These are phyloP conservation scores for Leucoraja ocellata DNA, from an alignment of 2,797 vertebrate genomes.

Conservation along the genomic window DNA sequence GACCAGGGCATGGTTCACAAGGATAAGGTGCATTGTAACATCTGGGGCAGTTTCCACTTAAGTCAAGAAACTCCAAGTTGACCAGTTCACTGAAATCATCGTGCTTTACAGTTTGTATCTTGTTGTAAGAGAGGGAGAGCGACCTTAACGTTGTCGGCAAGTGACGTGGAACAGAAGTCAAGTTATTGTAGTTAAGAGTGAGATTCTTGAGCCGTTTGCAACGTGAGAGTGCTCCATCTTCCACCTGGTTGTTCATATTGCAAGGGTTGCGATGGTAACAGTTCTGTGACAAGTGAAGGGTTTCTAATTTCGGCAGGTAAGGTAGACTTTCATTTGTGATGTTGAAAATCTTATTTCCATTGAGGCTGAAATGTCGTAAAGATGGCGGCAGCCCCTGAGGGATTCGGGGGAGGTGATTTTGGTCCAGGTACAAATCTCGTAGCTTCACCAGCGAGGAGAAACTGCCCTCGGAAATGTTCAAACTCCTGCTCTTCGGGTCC, in stretches of 20 bases:
- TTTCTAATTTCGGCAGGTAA: constrained; percentile 41
- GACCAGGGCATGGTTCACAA: constrained; percentile 45
- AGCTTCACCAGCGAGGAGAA: constrained; percentile 51
- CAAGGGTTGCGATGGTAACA: constrained; percentile 47
- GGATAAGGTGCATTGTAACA: constrained; percentile 56
- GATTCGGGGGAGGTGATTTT: constrained; percentile 50
- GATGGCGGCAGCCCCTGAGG: constrained; percentile 50
- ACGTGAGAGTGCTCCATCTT: constrained; percentile 41
- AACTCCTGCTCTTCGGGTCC: constrained; percentile 41
- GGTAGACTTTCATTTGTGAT: constrained; percentile 47
- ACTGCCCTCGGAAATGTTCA: constrained; percentile 47
- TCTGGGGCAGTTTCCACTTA: constrained; percentile 56
- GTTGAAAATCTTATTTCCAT: constrained; percentile 48
- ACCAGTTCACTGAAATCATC: constrained; percentile 48
- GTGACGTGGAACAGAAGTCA: constrained; percentile 45
- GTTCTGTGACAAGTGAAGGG: constrained; percentile 48
- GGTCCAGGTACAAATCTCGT: constrained; percentile 49
- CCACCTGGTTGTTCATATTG: constrained; percentile 39
- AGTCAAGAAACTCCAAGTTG: constrained; percentile 50
- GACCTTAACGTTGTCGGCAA: constrained; percentile 42
- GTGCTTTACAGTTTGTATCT: constrained; percentile 45
- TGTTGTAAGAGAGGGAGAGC: constrained; percentile 48
- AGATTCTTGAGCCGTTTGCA: constrained; percentile 41
- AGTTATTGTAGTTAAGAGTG: constrained; percentile 46
- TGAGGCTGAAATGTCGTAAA: constrained; percentile 50